Evolutionary conservation across 2,113 vertebrate species (phyloP), one percentile per base, ranked within the genome.

Genomic region (Callionymus lyra): DNA sequence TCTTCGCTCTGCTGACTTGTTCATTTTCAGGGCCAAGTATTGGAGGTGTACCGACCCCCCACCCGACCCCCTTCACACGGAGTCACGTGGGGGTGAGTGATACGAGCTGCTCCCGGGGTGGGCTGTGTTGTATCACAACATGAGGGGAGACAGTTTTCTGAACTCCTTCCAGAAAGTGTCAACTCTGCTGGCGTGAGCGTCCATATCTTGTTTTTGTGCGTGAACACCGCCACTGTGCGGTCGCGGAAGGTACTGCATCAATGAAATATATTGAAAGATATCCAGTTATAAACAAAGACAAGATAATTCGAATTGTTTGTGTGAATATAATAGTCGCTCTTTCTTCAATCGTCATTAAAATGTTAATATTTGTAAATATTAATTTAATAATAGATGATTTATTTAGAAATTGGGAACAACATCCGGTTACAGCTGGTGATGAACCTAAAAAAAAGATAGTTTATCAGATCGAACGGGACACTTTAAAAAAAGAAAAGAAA

Each of bases 201-300:
- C 39, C 5, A 3, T 16, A 6, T 3, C 6, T 16, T 33, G 11
- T 10, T 16, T 64, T 59, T 51, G 1, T 70, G 49, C 11, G 50
- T 14, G 60, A 69, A 81, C 34, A 67, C 59, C 80, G 82, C n/a
- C 80, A 64, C 42, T 76, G 2, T 32, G 74, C 79, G 85, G 74
- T 21, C 12, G 1, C 1, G 1, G 6, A 8, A 2, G 6, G 47
- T 37, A 66, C 2, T 53, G 32, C 57, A 59, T 1, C 32, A 11
- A 9, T 27, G 4, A 27, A 27, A 27, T 27, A 5, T 8, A 4
- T 27, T 27, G 21, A 27, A 4, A 5, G 21, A 27, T 9, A 4
- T 18, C 0, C 18, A 1, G 9, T 13, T 9, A 9, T 1, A 11
- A 9, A 14, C 18, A 19, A n/a, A 16, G 31, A 14, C 12, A 21